Evolutionary conservation across 1,140 invertebrate species (phyloP).

Genomic region (Brachionus plicatilis): DNA sequence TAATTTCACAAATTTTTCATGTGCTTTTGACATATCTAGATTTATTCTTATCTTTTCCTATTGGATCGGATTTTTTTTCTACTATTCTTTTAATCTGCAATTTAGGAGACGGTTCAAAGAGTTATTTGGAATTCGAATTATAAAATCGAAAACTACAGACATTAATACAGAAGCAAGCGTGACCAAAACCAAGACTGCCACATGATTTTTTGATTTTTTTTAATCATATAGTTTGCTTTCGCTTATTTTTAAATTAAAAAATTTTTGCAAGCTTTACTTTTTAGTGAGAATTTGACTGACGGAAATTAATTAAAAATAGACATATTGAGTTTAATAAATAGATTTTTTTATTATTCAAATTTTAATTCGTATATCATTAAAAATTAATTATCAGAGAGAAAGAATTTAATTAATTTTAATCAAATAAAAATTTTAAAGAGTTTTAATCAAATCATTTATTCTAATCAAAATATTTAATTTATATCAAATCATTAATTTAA

Average conservation of each 20-base stretch:
- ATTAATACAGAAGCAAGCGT: neutral
- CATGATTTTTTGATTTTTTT: neutral
- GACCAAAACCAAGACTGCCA: neutral
- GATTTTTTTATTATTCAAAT: too few relatives aligned
- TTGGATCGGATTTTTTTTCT: conserved; percentile 1
- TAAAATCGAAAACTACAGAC: neutral
- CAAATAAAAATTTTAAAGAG: too few relatives aligned
- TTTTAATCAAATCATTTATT: too few relatives aligned
- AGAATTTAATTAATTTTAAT: too few relatives aligned
- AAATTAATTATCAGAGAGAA: too few relatives aligned
- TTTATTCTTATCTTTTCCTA: neutral
- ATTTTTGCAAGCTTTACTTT: neutral
- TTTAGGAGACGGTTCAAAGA: neutral
- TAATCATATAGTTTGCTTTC: neutral
- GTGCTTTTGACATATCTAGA: neutral
- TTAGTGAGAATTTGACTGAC: neutral
- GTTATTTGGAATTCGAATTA: neutral
- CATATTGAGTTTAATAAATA: too few relatives aligned
- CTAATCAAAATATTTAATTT: too few relatives aligned
- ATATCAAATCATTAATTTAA: too few relatives aligned
- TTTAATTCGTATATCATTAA: too few relatives aligned
- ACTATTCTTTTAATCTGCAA: conserved; percentile 7
- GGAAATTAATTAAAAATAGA: neutral
- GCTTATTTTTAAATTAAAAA: neutral
- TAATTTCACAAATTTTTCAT: neutral